These are phyloP conservation scores for Ceratotherium simum DNA, from an alignment of 2,113 vertebrate genomes.

Conservation along the genomic window DNA sequence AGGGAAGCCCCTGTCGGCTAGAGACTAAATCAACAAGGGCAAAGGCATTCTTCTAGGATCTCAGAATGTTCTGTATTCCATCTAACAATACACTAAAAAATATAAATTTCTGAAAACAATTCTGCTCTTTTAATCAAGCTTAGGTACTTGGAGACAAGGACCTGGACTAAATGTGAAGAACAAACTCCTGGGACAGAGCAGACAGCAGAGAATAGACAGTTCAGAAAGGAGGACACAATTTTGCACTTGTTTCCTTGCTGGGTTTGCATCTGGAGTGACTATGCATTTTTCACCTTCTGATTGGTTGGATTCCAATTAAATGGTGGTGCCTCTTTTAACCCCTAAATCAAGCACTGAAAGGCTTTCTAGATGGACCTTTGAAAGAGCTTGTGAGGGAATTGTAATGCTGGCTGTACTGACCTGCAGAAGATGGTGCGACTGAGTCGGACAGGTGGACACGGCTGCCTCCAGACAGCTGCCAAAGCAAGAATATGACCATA, in stretches of 20 bases:
- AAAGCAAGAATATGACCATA: conserved; percentile 58
- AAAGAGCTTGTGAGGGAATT: conserved; percentile 60
- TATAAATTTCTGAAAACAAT: background rate
- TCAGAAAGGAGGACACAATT: conserved; percentile 5
- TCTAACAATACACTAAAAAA: background rate
- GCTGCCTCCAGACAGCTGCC: conserved; percentile 88
- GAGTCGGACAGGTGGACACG: conserved; percentile 85
- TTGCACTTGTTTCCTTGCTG: background rate
- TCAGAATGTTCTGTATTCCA: background rate
- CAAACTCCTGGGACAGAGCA: background rate
- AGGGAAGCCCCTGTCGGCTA: conserved; percentile 70
- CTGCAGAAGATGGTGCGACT: conserved; percentile 86
- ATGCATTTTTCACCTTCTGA: conserved; percentile 75
- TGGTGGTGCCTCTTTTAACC: conserved; percentile 77
- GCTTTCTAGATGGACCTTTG: conserved; percentile 27
- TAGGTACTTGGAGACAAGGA: background rate
- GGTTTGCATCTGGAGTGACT: conserved; percentile 78
- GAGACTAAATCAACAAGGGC: background rate
- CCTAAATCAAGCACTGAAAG: conserved; percentile 57
- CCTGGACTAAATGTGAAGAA: background rate
- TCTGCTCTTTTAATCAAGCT: background rate
- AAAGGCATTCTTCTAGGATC: conserved; percentile 14
- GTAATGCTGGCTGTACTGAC: conserved; percentile 88
- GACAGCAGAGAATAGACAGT: conserved; percentile 17
- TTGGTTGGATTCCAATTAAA: conserved; percentile 82